A percentile compares a stretch with the other conserved stretches of the same genome.
These are phyloP conservation scores for Craterocephalus amniculus DNA, from an alignment of 2,797 vertebrate genomes.

Conservation along the genomic window DNA sequence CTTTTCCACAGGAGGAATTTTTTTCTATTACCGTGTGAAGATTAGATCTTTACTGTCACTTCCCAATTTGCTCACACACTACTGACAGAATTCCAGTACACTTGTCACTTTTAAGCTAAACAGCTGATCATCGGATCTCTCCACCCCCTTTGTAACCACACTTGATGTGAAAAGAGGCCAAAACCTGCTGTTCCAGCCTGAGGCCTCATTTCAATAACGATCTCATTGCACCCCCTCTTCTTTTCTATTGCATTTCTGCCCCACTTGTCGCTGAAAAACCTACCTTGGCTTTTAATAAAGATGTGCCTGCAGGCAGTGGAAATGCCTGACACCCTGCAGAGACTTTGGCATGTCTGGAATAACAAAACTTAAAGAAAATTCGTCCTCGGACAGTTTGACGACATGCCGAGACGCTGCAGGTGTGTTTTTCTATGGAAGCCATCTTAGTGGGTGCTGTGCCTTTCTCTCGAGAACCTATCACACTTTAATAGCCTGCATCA, in stretches of 20 bases:
- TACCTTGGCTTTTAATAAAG: slow-evolving; percentile 53
- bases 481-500: slow-evolving; percentile 8
- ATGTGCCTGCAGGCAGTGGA: slow-evolving; percentile 49
- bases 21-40: slow-evolving; percentile 48
- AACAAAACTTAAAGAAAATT: slow-evolving; percentile 22
- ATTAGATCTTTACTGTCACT: slow-evolving; percentile 30
- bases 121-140: slow-evolving; percentile 1
- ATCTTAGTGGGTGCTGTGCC: not conserved
- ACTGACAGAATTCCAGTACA: slow-evolving; percentile 52
- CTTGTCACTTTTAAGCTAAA: slow-evolving; percentile 17
- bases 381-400: slow-evolving; percentile 19
- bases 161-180: not conserved
- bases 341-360: slow-evolving; percentile 57
- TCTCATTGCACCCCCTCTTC: not conserved
- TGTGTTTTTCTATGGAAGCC: slow-evolving; percentile 22
- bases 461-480: slow-evolving; percentile 10
- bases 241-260: slow-evolving; percentile 18
- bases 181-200: slow-evolving; percentile 27
- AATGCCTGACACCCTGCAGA: slow-evolving; percentile 52
- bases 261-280: slow-evolving; percentile 11
- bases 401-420: slow-evolving; percentile 35
- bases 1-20: slow-evolving; percentile 14
- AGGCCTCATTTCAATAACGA: slow-evolving; percentile 18
- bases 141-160: not conserved
- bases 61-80: slow-evolving; percentile 43